These are phyloP conservation scores for Heliconius cydno DNA, from an alignment of 2,888 invertebrate genomes.

Conservation along the genomic window DNA sequence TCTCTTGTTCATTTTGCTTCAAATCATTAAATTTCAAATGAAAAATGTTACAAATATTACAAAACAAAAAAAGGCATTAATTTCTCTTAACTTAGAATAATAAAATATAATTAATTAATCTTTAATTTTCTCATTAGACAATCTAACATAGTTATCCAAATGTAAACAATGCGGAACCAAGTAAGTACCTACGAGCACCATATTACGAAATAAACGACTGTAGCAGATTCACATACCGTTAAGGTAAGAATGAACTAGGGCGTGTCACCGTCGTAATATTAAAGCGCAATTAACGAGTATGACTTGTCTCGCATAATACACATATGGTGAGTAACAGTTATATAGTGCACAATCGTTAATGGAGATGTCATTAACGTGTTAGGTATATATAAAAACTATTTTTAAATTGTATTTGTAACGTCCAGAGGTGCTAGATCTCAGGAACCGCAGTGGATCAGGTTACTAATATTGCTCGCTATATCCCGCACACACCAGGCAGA, in stretches of 20 bases:
- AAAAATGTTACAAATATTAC: background rate
- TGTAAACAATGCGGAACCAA: conserved; percentile 40
- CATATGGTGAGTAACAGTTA: conserved; percentile 65
- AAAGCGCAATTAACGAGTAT: conserved; percentile 61
- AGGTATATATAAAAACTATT: background rate
- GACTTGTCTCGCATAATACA: conserved; percentile 70
- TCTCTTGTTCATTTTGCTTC: background rate
- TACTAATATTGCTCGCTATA: background rate
- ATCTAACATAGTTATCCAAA: conserved; percentile 11
- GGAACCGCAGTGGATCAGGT: background rate
- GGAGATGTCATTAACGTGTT: background rate
- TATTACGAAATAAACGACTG: conserved; percentile 49
- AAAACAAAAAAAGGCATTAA: no score
- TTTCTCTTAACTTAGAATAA: background rate
- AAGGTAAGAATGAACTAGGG: conserved; percentile 53
- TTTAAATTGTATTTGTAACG: background rate
- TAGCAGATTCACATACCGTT: conserved; percentile 53
- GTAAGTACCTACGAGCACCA: background rate
- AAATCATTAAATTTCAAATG: background rate
- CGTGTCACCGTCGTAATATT: conserved; percentile 52
- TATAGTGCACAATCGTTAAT: conserved; percentile 27
- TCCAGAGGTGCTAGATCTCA: background rate
- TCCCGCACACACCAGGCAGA: no score
- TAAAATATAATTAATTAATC: conserved; percentile 6
- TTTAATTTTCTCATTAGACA: background rate